Percentiles rank a stretch among this genome's conserved stretches.
phyloP scores from a whole-genome alignment of 1,140 invertebrate species.

The Probaryconus sp. region DNA sequence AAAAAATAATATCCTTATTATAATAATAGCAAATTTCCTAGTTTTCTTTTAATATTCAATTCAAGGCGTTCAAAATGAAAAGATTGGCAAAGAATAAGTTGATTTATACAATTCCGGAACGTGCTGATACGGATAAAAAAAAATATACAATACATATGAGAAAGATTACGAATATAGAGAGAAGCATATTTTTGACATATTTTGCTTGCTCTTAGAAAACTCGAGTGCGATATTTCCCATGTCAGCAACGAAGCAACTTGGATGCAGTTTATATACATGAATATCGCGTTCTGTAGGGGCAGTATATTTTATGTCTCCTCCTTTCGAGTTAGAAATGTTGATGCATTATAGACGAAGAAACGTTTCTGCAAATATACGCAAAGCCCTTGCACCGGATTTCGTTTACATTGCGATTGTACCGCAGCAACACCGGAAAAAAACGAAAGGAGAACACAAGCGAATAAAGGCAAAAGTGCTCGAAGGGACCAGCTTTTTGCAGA shows the following conservation, averaged over 20 bases:
- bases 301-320: conserved; percentile 55
- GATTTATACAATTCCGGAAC: conserved; percentile 31
- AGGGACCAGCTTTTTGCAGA: conserved; percentile 52
- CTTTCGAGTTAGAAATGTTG: conserved; percentile 50
- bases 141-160: conserved; percentile 28
- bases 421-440: conserved; percentile 34
- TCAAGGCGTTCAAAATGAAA: conserved; percentile 9
- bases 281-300: conserved; percentile 47
- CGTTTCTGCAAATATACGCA: conserved; percentile 56
- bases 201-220: conserved; percentile 41
- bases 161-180: conserved; percentile 44
- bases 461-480: conserved; percentile 56
- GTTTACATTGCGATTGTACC: conserved; percentile 59
- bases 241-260: conserved; percentile 50
- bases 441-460: conserved; percentile 32
- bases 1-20: no score
- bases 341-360: conserved; percentile 61
- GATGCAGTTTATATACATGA: conserved; percentile 54
- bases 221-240: conserved; percentile 53
- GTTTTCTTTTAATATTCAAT: conserved; percentile 10
- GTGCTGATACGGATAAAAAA: conserved; percentile 37
- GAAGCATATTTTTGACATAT: conserved; percentile 47
- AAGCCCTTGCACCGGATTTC: conserved; percentile 55
- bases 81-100: conserved; percentile 8
- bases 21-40: no score